A percentile compares a stretch with the other conserved stretches of the same genome.
These are phyloP conservation scores for Stomatorhinus walkeri DNA, from an alignment of 2,797 vertebrate genomes.

Conservation along the genomic window DNA sequence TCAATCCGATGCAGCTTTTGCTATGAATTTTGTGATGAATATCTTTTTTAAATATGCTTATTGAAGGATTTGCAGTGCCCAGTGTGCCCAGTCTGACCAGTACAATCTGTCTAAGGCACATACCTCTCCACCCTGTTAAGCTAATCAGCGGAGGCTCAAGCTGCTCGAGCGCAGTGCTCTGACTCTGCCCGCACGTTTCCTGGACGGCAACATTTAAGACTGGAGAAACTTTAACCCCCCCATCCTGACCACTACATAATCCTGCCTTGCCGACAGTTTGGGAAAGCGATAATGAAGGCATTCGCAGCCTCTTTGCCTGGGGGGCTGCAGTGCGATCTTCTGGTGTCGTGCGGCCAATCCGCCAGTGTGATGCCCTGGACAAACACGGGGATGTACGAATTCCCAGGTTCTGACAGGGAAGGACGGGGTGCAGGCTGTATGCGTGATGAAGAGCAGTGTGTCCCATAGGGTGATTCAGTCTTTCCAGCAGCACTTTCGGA, in stretches of 20 bases:
- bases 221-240: background rate
- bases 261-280: too few relatives aligned
- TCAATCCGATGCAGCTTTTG: background rate
- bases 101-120: background rate
- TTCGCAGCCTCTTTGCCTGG: conserved; percentile 26
- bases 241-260: background rate
- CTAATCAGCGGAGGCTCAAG: background rate
- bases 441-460: conserved; percentile 62
- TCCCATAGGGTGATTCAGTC: conserved; percentile 44
- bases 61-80: background rate
- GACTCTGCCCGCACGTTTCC: background rate
- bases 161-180: background rate
- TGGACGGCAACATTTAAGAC: background rate
- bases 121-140: background rate
- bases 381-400: conserved; percentile 52
- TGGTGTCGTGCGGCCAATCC: conserved; percentile 63
- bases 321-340: conserved; percentile 48
- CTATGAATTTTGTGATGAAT: background rate
- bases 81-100: background rate
- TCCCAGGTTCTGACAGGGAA: conserved; percentile 46
- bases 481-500: background rate
- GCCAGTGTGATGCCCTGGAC: conserved; percentile 56
- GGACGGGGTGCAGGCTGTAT: conserved; percentile 48
- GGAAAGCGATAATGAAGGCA: conserved; percentile 26
- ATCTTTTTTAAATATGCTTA: background rate